Conservation (phyloP, 2,888 invertebrate species). For the Antitype chi region DNA sequence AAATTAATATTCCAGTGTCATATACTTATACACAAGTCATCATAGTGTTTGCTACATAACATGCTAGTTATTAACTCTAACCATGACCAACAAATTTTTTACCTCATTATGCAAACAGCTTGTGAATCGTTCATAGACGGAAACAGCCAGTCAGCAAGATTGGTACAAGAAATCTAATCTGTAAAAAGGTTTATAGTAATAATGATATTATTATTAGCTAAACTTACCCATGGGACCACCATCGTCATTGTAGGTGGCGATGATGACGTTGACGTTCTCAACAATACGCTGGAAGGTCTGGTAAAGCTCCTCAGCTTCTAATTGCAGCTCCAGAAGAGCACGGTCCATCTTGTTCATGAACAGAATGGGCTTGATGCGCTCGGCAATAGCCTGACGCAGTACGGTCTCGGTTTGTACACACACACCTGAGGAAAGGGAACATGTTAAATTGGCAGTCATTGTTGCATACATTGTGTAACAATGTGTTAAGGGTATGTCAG, state of each 20-base stretch:
- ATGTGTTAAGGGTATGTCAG: slow-evolving; percentile 76
- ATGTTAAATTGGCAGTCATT: background rate
- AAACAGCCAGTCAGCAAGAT: slow-evolving; percentile 38
- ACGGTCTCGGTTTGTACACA: slow-evolving; percentile 99
- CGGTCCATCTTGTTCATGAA: slow-evolving; percentile 99
- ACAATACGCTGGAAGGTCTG: slow-evolving; percentile 99
- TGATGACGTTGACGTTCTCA: slow-evolving; percentile 99
- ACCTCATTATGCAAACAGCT: background rate
- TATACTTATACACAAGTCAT: background rate
- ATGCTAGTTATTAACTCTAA: background rate
- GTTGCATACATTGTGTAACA: background rate
- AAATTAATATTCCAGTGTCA: background rate
- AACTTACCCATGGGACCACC: slow-evolving; percentile 97
- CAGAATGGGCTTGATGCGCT: slow-evolving; percentile 99
- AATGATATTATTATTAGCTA: background rate
- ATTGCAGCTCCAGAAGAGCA: slow-evolving; percentile 98
- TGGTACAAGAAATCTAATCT: slow-evolving; percentile 12
- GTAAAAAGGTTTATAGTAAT: too few relatives aligned
- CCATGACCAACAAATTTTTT: background rate
- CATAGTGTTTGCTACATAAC: background rate
- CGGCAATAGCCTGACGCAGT: slow-evolving; percentile 99
- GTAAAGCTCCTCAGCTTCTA: slow-evolving; percentile 99
- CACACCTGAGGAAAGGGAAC: slow-evolving; percentile 92
- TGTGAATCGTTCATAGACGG: background rate
- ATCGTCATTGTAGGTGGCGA: slow-evolving; percentile 99